Evolutionary conservation across 2,888 invertebrate species (phyloP), one percentile per base, ranked within the genome.

Genomic region (Troides aeacus): DNA sequence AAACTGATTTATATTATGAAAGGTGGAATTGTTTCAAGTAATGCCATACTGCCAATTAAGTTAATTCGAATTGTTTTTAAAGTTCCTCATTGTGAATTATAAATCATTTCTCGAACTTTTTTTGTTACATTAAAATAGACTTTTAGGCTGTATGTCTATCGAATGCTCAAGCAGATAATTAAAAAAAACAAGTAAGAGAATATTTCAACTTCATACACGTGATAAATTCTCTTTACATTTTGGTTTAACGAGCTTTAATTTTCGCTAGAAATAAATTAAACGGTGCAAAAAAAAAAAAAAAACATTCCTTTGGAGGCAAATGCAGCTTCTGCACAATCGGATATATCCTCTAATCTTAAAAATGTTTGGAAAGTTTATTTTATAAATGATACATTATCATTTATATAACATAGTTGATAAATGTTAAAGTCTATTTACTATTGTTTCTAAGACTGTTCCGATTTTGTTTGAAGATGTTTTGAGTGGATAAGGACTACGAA

Each of bases 381-480:
- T 73, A 71, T 72, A 46, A 46, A 42, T 42, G 42, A 42, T 42
- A 10, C 12, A 42, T 42, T 42, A 42, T 42, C 42, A 42, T 42
- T 42, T 42, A 42, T 42, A 12, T 42, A 67, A 60, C 10, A 64
- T 72, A 68, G 66, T 64, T 66, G 68, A 68, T 64, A 70, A 69
- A 66, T 70, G 64, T 66, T 46, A 68, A 71, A 73, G 61, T 69
- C 72, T 69, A 63, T 65, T 79, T 80, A 85, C 81, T 88, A 90
- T 90, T 90, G 90, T 80, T 75, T 62, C 46, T 62, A 56, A 90
- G 90, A 90, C 90, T 90, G 90, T 80, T 75, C 66, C 79, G 78
- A 80, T 81, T 83, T 81, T 81, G 78, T 80, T 76, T 80, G 76
- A 78, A 78, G 79, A 77, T 77, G 24, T 58, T 71, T 42, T 69